Conservation (phyloP, 2,797 vertebrate species). For the Gymnothorax javanicus region DNA sequence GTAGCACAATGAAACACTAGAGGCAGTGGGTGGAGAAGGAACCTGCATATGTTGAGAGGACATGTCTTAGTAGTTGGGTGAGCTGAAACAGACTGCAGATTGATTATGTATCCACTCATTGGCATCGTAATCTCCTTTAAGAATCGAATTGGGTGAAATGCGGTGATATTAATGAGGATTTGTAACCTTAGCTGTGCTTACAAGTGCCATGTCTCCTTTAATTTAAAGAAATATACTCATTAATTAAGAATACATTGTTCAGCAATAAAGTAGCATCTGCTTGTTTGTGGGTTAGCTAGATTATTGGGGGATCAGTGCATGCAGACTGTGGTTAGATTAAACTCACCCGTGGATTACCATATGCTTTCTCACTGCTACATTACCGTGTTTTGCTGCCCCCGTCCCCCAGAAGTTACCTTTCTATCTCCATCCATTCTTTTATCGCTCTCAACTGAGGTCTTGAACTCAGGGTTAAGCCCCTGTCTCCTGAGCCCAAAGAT, state of each 20-base stretch:
- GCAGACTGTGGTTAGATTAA: background rate
- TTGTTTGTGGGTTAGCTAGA: background rate
- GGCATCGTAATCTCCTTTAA: background rate
- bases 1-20: background rate
- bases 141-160: background rate
- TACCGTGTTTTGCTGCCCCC: background rate
- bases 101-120: background rate
- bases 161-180: no score
- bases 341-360: background rate
- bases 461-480: slow-evolving; percentile 6
- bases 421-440: background rate
- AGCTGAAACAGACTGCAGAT: background rate
- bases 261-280: background rate
- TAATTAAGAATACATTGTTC: background rate
- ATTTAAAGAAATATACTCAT: background rate
- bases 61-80: background rate
- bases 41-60: background rate
- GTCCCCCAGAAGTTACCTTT: background rate
- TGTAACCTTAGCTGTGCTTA: no score
- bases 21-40: background rate
- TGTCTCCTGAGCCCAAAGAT: background rate
- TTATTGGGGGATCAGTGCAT: background rate
- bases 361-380: background rate
- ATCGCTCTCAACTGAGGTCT: background rate
- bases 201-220: no score